Base-by-base conservation (phyloP, 2,113 vertebrate genomes). In the Empidonax alnorum region DNA sequence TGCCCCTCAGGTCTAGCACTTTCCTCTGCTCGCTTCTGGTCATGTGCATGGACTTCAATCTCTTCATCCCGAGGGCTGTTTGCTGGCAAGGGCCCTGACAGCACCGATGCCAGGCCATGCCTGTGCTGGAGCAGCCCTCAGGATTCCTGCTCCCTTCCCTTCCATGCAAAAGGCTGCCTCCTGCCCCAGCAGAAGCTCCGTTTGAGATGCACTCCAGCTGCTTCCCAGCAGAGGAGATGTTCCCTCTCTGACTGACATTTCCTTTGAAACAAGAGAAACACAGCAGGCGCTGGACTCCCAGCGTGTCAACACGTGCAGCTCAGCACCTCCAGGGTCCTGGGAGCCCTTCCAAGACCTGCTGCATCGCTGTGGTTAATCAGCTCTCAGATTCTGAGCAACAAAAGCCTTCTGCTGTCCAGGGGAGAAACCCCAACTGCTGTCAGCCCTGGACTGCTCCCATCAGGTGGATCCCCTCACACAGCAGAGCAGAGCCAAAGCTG, bases 381-480 rank as follows among this genome's bases (percentile, higher is more conserved):
- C 98, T 97, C 96, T 94, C 94, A 73, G 74, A 86, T 97, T 96
- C 92, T 94, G 97, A 98, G 87, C 97, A 98, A 98, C 74, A 79
- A 41, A 87, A 77, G 31, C 47, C 25, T 61, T 71, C 79, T 46
- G 52, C 92, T 72, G 84, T 84, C 61, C 61, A 28, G 44, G n/a
- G 44, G 37, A 90, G 84, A 93, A 73, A 28, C 18, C 31, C 49
- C 35, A 77, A 72, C 73, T 8, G 39, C 53, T 44, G 21, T 77
- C 61, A 73, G 24, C 47, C 49, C 55, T 68, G 49, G 42, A 31
- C 27, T 24, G 31, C 49, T 65, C 74, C 72, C 44, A 25, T 77
- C 75, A 55, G 55, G 44, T 93, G 39, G 61, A 89, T 79, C 23
- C n/a, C 63, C 44, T 53, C 47, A 56, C 55, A 78, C 31, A 50